Evolutionary conservation across 37 sponge, comb jelly and placozoan species (phyloP), one percentile per base, ranked within the genome.

Genomic region (Chondrosia reniformis): DNA sequence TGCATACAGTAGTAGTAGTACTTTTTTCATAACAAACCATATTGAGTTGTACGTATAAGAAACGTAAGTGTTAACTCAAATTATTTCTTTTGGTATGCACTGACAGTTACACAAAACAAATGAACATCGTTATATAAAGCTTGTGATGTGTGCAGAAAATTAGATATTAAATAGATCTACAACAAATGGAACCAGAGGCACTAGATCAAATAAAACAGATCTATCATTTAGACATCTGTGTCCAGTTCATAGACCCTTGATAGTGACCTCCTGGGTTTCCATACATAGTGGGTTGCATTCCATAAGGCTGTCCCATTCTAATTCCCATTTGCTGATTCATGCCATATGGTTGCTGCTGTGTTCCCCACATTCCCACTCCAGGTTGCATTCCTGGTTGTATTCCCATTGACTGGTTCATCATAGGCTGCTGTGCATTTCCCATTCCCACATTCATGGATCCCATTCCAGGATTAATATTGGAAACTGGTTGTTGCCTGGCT

Each of bases 281-380:
- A 19, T 40, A 21, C 17, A 42, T 43, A 41, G 42, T 40, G 38
- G 42, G 42, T 25, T 69, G 72, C n/a, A 34, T 34, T 69, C 44
- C 72, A 41, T 43, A 22, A 24, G 72, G 72, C 43, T 69, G 72
- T 13, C 49, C 64, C 77, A 83, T 83, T 25, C 80, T 46, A 25
- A 46, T 31, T 44, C 76, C 84, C 92, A 91, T 86, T 83, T 76
- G 80, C 43, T 67, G 75, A 1, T 49, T 27, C 41, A 54, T 52
- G 9, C 81, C 72, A 37, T 33, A 34, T 4, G 37, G 39, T 10
- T 57, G 61, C 57, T 25, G 46, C 57, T 12, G 44, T 34, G 49
- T 57, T 55, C 76, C 45, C 27, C 79, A 76, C 76, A 79, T 79
- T 67, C 85, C 76, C 79, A 77, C 36, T 67, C 74, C 75, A 62